These are phyloP conservation scores for Regulus satrapa DNA, from an alignment of 2,113 vertebrate species.

Conservation along the genomic window DNA sequence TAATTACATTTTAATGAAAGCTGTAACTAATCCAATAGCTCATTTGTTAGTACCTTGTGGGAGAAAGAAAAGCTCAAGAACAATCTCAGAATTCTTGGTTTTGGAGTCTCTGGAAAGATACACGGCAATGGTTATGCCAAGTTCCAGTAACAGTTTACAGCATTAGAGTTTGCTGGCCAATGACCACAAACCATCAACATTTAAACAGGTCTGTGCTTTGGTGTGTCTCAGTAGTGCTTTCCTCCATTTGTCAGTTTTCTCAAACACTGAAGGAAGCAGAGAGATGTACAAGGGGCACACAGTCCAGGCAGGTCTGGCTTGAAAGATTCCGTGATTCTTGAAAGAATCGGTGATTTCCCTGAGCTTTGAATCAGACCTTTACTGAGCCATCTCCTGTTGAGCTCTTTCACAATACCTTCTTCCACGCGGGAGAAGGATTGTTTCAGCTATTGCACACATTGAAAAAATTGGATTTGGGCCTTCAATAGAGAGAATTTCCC, in stretches of 20 bases:
- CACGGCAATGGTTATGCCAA: not conserved
- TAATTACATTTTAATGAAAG: conserved; percentile 66
- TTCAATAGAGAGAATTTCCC: not conserved
- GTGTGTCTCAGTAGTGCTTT: not conserved
- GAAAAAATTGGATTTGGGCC: conserved; percentile 2
- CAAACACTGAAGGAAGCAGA: not conserved
- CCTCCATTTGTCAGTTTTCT: not conserved
- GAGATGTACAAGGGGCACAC: not conserved
- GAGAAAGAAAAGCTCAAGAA: not conserved
- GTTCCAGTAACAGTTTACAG: not conserved
- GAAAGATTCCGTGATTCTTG: no score
- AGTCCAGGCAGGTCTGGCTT: fast-evolving
- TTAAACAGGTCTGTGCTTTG: not conserved
- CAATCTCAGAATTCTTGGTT: not conserved
- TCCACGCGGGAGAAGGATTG: not conserved
- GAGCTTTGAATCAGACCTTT: not conserved
- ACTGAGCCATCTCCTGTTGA: not conserved
- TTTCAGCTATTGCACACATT: not conserved
- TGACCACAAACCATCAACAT: not conserved
- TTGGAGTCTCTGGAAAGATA: not conserved
- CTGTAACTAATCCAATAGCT: conserved; percentile 60
- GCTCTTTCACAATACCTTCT: not conserved
- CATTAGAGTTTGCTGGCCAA: not conserved
- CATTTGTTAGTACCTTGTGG: conserved; percentile 42
- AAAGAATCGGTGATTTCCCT: not conserved